phyloP scores from a whole-genome alignment of 2,888 invertebrate species.

The Geotrupes spiniger region DNA sequence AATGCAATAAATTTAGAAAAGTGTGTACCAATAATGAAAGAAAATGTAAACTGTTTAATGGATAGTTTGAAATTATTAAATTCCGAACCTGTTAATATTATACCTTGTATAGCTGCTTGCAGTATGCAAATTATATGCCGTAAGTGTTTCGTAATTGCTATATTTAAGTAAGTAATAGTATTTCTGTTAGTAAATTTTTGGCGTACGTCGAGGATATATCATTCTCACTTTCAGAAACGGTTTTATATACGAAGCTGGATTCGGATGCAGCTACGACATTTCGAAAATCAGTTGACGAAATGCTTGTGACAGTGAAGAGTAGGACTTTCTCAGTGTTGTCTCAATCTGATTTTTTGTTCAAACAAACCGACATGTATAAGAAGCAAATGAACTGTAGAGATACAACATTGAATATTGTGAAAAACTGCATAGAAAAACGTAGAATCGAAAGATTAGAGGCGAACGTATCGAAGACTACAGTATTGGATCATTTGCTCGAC shows the following conservation, averaged over 20 bases:
- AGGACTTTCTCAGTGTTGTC: neutral
- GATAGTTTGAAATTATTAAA: neutral
- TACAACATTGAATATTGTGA: neutral
- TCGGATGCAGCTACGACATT: neutral
- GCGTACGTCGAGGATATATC: no score
- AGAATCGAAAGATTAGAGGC: neutral
- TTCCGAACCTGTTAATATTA: neutral
- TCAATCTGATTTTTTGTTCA: neutral
- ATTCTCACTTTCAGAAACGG: neutral
- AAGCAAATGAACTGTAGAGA: neutral
- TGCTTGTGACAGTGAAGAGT: neutral
- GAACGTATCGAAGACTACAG: neutral
- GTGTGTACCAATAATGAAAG: neutral
- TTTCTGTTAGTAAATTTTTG: no score
- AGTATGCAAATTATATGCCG: neutral
- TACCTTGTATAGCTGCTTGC: neutral
- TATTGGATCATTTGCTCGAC: neutral
- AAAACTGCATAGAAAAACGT: neutral
- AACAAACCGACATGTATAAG: neutral
- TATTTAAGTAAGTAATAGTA: no score
- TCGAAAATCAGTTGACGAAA: neutral
- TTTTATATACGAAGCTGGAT: neutral
- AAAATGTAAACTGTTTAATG: neutral
- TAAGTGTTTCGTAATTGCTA: neutral
- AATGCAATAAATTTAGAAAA: neutral